Conservation (phyloP, 2,797 vertebrate species). For the Chaetophractus vellerosus region DNA sequence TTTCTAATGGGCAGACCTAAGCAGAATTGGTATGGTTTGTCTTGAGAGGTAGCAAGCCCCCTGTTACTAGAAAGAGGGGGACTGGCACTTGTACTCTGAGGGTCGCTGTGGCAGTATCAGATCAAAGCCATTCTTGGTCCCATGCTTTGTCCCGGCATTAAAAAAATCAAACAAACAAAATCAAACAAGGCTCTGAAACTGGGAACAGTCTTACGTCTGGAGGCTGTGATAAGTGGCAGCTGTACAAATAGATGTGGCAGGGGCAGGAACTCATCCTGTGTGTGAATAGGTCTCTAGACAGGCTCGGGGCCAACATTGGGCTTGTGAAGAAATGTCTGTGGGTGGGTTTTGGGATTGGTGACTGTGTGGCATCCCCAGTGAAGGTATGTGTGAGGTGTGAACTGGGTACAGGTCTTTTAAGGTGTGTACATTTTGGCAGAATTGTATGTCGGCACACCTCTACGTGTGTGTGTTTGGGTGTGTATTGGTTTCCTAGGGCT, state of each 20-base stretch:
- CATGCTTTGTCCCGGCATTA: neutral
- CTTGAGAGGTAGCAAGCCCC: neutral
- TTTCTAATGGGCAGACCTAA: slow-evolving; percentile 23
- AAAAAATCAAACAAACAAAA: neutral
- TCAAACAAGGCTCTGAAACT: slow-evolving; percentile 14
- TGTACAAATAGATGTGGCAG: neutral
- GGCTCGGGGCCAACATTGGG: neutral
- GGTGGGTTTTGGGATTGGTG: neutral
- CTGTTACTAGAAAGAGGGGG: neutral
- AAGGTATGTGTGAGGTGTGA: neutral
- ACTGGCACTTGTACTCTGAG: neutral
- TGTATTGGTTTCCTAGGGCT: too few relatives aligned
- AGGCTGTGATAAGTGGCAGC: neutral
- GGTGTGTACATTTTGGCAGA: neutral
- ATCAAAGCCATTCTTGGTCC: slow-evolving; percentile 1
- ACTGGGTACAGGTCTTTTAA: neutral
- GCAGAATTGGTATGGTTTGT: neutral
- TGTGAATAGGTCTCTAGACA: neutral
- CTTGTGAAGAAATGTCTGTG: neutral
- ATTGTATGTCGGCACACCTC: neutral
- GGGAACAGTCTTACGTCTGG: neutral
- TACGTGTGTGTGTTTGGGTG: neutral
- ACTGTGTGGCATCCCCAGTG: neutral
- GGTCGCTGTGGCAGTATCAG: neutral
- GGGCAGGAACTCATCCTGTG: neutral